Evolutionary conservation across 1,140 invertebrate species (phyloP), one percentile per base, ranked within the genome.

Genomic region (Drosophila persimilis): DNA sequence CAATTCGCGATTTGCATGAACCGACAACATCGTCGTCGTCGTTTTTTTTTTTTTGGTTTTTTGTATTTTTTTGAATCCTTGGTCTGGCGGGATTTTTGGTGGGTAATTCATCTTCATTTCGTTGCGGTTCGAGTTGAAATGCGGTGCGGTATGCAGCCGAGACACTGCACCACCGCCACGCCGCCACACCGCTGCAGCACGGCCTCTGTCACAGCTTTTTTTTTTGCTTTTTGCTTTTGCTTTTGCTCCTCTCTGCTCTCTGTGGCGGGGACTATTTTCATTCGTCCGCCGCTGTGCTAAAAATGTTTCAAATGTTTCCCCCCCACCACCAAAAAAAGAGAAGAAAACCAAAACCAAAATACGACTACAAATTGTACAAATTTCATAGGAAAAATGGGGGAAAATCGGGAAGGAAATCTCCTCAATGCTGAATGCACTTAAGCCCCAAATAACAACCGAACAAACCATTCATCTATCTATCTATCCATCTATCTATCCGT

Each of bases 31-130:
- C n/a, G 31, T 48, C 51, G 9, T 39, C 45, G 43, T 5, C 7
- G 57, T 47, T n/a, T n/a, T n/a, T n/a, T n/a, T n/a, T n/a, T n/a
- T n/a, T n/a, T n/a, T n/a, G n/a, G n/a, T n/a, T n/a, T n/a, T n/a
- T n/a, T n/a, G 15, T 15, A 15, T 51, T 66, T 47, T 54, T 24
- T 69, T 35, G 51, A 45, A 64, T 71, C 73, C 78, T 64, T 77
- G 62, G 69, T 11, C 3, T 39, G 35, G 35, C 11, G 35, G 57
- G 65, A 71, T 72, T 80, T 81, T 78, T 69, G 53, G 78, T 83
- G 84, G 83, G 84, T 88, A 88, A 88, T 88, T 89, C 83, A 88
- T 88, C 83, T 88, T 88, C 84, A 88, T 88, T 88, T 88, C 83
- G 84, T 89, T 88, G 83, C 83, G 84, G 83, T 88, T 88, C 83